Percentiles rank a stretch among this genome's conserved stretches.
These are phyloP conservation scores for Melikaiella ostensackeni DNA, from an alignment of 2,888 invertebrate species.

Conservation along the genomic window DNA sequence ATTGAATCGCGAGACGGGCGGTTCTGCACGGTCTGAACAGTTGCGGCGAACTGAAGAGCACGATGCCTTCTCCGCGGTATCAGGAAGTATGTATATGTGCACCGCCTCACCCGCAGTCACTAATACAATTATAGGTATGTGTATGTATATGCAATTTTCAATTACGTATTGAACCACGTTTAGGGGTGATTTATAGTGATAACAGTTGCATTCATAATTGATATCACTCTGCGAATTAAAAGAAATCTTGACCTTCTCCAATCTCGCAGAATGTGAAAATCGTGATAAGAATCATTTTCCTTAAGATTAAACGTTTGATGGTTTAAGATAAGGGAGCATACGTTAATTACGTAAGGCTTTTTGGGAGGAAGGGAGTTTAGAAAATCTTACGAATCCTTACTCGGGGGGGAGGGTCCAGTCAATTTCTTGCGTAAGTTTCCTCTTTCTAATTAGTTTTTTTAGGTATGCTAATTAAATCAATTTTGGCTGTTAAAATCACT, in stretches of 20 bases:
- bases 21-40: constrained; percentile 34
- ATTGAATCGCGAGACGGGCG: constrained; percentile 11
- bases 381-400: no score
- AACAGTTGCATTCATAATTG: background rate
- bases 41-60: constrained; percentile 33
- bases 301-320: no score
- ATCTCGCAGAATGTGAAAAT: background rate
- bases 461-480: no score
- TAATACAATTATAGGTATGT: background rate
- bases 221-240: background rate
- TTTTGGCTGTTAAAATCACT: no score
- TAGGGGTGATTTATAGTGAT: constrained; percentile 31
- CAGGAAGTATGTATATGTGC: background rate
- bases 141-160: constrained; percentile 3
- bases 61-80: constrained; percentile 17
- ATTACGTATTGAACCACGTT: background rate
- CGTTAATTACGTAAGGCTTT: no score
- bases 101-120: constrained; percentile 15
- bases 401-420: no score
- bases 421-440: no score
- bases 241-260: background rate
- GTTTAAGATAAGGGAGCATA: no score
- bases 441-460: no score
- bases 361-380: no score
- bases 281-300: background rate